Evolutionary conservation across 2,797 vertebrate species (phyloP).

Genomic region (Pangasius sanitwongsei): DNA sequence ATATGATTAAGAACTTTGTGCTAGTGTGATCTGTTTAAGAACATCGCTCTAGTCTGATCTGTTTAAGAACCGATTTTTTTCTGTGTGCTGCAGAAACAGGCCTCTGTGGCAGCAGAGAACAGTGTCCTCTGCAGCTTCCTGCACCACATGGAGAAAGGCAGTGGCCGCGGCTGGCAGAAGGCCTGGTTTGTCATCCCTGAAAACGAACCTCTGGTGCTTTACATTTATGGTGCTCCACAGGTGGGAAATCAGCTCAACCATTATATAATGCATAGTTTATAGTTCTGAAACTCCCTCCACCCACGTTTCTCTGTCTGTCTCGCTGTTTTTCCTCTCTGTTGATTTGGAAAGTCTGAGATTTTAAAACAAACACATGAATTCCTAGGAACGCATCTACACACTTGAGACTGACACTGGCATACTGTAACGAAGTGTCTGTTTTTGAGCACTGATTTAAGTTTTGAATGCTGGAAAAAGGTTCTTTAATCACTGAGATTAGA

Average conservation of each 20-base stretch:
- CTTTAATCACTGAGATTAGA: not conserved
- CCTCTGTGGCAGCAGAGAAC: slow-evolving; percentile 88
- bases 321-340: not conserved
- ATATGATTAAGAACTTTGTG: not conserved
- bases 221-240: slow-evolving; percentile 91
- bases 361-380: not conserved
- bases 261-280: not conserved
- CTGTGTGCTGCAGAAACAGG: slow-evolving; percentile 81
- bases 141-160: slow-evolving; percentile 89
- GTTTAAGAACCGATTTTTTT: not conserved
- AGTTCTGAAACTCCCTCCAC: not conserved
- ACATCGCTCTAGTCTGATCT: no score
- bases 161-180: slow-evolving; percentile 86
- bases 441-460: not conserved
- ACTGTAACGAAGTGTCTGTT: not conserved
- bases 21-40: not conserved
- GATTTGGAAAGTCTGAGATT: not conserved
- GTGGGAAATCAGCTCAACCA: slow-evolving; percentile 62
- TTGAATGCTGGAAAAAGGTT: not conserved
- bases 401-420: not conserved
- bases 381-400: not conserved
- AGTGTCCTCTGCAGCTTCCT: slow-evolving; percentile 90
- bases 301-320: not conserved
- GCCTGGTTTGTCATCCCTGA: slow-evolving; percentile 90
- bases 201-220: slow-evolving; percentile 89